Base-by-base conservation (phyloP, 2,113 vertebrate species). In the Cochlearius cochlearius region DNA sequence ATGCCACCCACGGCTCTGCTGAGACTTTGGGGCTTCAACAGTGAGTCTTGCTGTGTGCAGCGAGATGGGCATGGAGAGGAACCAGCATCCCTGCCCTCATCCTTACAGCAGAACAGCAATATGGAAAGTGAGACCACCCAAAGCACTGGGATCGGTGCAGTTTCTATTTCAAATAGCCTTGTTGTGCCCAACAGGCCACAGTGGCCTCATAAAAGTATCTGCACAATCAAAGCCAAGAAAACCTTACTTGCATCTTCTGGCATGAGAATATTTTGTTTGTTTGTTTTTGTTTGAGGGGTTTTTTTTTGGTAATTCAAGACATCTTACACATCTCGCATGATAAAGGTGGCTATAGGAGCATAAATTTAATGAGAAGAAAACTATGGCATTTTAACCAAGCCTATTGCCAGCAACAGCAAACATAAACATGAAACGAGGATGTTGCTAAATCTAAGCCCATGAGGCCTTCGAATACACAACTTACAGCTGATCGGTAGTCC, bases 21-120 rank as follows among this genome's bases (percentile, higher is more conserved):
- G 50, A 0, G 1, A 12, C 21, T 52, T 63, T 0, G 1, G 9
- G 32, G 21, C 21, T 74, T 77, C 8, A 10, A 55, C 27, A 49
- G 10, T 5, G 39, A 80, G 5, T 34, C 32, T 75, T 29, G 39
- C 8, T 74, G 17, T 6, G 5, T 41, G 26, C 30, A 30, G 52
- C 0, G 6, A 64, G 41, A 53, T 55, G 41, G 9, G 29, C 18
- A 29, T 3, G 34, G 49, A 47, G 26, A 49, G 5, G 7, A 86
- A 36, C 6, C 34, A 93, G 39, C 14, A 64, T 6, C 67, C 15
- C 22, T 80, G 38, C 18, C 38, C 12, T 86, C n/a, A 30, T 20
- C 32, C 17, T 73, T 71, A n/a, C 3, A 55, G 12, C 22, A 88
- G 43, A 80, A 34, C 10, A 76, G 32, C 47, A 19, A 19, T 0